Base-by-base conservation (phyloP, 2,797 vertebrate species). In the Phalanger gymnotis region DNA sequence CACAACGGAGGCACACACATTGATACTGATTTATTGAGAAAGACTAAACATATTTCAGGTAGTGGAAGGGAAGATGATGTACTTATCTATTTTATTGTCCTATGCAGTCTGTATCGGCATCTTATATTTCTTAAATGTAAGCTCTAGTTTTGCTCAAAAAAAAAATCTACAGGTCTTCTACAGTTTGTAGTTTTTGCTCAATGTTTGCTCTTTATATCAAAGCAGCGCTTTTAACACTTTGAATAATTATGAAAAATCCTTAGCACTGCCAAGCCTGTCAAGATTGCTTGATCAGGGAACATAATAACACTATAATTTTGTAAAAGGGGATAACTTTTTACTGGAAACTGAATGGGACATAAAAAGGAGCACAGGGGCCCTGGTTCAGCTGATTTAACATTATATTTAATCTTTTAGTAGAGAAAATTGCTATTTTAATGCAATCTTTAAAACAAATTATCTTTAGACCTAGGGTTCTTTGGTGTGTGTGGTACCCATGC, bases 1-100 rank as follows among this genome's bases (percentile, higher is more conserved):
- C 95, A 96, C 97, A 97, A 97, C 51, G 56, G 92, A 97, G 93
- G 95, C 94, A 92, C 1, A 13, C 0, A 9, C 11, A 2, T 53
- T 89, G 19, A 90, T 2, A 2, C 4, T 95, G 97, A 98, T 97
- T 98, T 98, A 98, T 95, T 90, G 96, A 96, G 95, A 96, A 96
- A 97, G 97, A 96, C 81, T 96, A 96, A 98, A 96, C 93, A 55
- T 97, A 98, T 97, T 98, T 98, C 95, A 97, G 93, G 55, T 4
- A 28, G 61, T 96, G 91, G 93, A 97, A 98, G 97, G 97, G 96
- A 97, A 97, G 94, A 97, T 14, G 87, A 97, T 95, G 53, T 61
- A 96, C 96, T 98, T 98, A 95, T 89, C 95, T 97, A 90, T 53
- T 97, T 98, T 97, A 96, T 96, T 97, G 94, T 94, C 94, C 95